These are phyloP conservation scores for Urocyon cinereoargenteus DNA, from an alignment of 2,797 vertebrate species.

Conservation along the genomic window DNA sequence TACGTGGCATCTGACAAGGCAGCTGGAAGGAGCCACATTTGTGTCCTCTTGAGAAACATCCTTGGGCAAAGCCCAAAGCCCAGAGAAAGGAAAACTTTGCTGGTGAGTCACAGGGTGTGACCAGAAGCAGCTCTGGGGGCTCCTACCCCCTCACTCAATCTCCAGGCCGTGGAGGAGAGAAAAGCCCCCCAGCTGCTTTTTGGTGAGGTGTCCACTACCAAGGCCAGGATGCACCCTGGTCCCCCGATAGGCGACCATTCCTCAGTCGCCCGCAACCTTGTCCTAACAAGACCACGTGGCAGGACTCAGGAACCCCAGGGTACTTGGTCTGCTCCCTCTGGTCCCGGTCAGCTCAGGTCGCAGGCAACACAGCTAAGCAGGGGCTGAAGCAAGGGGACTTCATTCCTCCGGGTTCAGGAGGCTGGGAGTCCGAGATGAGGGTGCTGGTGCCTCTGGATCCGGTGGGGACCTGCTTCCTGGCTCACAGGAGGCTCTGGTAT, in stretches of 20 bases:
- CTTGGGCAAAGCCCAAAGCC: rapidly evolving
- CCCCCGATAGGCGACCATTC: not conserved
- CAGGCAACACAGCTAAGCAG: no score
- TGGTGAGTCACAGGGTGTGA: rapidly evolving
- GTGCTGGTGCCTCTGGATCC: rapidly evolving
- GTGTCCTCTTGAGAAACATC: no score
- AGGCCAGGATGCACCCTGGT: not conserved
- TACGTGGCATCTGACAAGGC: not conserved
- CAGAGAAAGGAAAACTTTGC: no score
- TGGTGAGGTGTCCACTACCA: not conserved
- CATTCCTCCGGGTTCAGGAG: rapidly evolving
- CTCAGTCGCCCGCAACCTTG: rapidly evolving
- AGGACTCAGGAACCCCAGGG: rapidly evolving
- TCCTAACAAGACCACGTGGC: rapidly evolving
- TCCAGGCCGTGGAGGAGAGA: not conserved
- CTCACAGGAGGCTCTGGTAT: not conserved
- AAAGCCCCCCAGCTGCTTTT: not conserved
- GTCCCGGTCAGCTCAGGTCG: not conserved
- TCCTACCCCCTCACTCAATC: no score
- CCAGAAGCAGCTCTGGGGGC: not conserved
- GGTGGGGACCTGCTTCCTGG: not conserved
- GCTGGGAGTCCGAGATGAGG: rapidly evolving
- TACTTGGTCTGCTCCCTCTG: not conserved
- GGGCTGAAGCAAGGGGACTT: not conserved
- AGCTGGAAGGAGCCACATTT: rapidly evolving